Evolutionary conservation across 2,797 vertebrate genomes (phyloP).

Genomic region (Chiloscyllium punctatum): DNA sequence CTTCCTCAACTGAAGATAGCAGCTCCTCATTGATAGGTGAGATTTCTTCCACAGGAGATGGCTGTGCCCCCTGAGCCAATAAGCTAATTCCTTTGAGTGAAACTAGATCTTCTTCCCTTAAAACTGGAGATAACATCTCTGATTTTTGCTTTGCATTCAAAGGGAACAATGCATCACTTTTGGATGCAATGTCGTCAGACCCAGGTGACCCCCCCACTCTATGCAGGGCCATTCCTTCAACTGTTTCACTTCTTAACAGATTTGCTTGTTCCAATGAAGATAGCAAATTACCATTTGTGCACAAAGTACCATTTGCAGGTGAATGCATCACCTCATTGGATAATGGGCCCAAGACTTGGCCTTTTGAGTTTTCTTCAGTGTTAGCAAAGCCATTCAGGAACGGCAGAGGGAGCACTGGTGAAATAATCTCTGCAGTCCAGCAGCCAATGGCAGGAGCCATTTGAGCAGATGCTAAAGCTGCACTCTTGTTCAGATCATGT

Average conservation of each 20-base stretch:
- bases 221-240: background rate
- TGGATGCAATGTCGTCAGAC: background rate
- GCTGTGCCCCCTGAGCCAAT: too few species aligned
- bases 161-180: background rate
- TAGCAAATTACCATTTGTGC: background rate
- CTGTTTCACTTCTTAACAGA: background rate
- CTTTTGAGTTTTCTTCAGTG: constrained; percentile 37
- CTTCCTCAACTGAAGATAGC: background rate
- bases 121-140: background rate
- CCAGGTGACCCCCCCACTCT: background rate
- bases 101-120: background rate
- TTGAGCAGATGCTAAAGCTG: background rate
- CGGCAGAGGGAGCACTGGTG: background rate
- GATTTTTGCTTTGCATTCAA: background rate
- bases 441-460: background rate
- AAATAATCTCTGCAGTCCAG: constrained; percentile 29
- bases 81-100: background rate
- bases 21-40: constrained; percentile 47
- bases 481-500: background rate
- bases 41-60: constrained; percentile 47
- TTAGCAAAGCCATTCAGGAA: constrained; percentile 36
- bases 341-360: constrained; percentile 33
- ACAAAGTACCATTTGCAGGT: constrained; percentile 42
- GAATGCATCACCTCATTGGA: constrained; percentile 44
- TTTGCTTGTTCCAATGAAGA: background rate